Evolutionary conservation across 1,140 invertebrate species (phyloP).

Genomic region (Tetraneura akinire): DNA sequence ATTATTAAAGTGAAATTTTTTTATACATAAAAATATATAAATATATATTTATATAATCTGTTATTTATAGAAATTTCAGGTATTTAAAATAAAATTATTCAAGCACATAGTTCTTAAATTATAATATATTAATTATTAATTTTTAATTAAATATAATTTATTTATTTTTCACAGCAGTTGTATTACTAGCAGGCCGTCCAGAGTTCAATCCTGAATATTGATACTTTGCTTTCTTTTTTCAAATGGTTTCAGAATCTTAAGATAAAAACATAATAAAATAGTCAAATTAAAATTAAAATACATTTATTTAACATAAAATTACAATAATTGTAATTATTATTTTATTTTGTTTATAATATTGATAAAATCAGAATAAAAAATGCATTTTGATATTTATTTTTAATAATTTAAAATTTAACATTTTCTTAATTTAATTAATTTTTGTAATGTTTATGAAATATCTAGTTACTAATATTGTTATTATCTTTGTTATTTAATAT

Average conservation of each 20-base stretch:
- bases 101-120: constrained; percentile 25
- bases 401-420: no score
- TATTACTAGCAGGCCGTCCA: constrained; percentile 65
- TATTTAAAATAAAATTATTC: constrained; percentile 40
- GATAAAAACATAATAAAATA: constrained; percentile 28
- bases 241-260: constrained; percentile 96
- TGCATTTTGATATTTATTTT: no score
- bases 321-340: no score
- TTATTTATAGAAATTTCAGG: constrained; percentile 34
- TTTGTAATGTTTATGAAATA: no score
- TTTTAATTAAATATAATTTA: constrained; percentile 11
- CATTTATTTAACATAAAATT: no score
- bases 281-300: neutral
- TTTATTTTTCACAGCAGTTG: constrained; percentile 42
- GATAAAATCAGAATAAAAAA: no score
- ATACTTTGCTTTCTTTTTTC: constrained; percentile 99
- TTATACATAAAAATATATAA: constrained; percentile 19
- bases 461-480: no score
- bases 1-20: constrained; percentile 23
- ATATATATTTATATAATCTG: constrained; percentile 12
- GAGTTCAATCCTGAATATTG: constrained; percentile 86
- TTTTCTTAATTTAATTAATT: no score
- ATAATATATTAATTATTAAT: constrained; percentile 16
- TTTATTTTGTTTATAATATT: no score
- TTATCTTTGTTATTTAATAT: no score